Percentiles rank a stretch among this genome's conserved stretches.
phyloP scores from a whole-genome alignment of 2,113 vertebrate genomes.

The chimpanzee (Pan troglodytes) region NHGRI_mPanTro3-v2.1_pri NC_086015.1:25803001-25803500 shows the following conservation, averaged over 20 bases:
- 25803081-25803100: neutral
- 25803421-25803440: neutral
- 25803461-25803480: neutral
- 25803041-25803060: neutral
- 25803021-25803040: neutral
- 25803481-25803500: neutral
- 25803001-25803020: neutral
- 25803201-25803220: neutral
- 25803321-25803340: neutral
- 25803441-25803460: neutral
- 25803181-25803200: neutral
- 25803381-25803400: neutral
- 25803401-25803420: neutral
- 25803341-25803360: neutral
- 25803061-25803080: neutral
- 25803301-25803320: neutral
- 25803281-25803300: neutral
- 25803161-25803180: neutral
- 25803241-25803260: neutral
- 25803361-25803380: neutral
- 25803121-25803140: neutral
- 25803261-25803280: neutral
- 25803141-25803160: neutral
- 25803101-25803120: neutral
- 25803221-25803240: neutral